Conservation (phyloP, 2,113 vertebrate genomes). For the Barnardius zonarius region DNA sequence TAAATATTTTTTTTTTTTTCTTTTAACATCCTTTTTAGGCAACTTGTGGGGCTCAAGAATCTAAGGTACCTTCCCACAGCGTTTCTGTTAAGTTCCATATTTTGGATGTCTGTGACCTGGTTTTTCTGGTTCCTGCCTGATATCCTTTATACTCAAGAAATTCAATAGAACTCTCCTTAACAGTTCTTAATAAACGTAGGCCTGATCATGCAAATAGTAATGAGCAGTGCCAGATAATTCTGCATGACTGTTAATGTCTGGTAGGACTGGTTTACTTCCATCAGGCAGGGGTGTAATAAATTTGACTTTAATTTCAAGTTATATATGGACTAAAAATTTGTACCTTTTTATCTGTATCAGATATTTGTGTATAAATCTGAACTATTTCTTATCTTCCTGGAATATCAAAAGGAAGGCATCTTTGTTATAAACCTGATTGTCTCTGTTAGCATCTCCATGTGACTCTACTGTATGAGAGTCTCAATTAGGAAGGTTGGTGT, state of each 20-base stretch:
- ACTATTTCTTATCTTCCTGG: not conserved
- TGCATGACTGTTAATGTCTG: not conserved
- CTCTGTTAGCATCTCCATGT: not conserved
- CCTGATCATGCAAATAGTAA: not conserved
- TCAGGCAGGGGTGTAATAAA: not conserved
- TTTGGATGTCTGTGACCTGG: slow-evolving; percentile 94
- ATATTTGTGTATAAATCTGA: not conserved
- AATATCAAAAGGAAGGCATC: not conserved
- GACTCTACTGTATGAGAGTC: not conserved
- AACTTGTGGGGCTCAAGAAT: slow-evolving; percentile 71
- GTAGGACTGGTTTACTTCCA: not conserved
- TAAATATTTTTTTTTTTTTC: too few relatives aligned
- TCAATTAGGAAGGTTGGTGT: not conserved
- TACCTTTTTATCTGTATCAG: not conserved
- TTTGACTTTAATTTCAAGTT: not conserved
- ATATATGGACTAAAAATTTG: not conserved
- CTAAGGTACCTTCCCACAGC: slow-evolving; percentile 79
- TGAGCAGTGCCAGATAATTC: not conserved
- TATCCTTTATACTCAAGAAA: slow-evolving; percentile 84
- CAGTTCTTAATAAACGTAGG: not conserved
- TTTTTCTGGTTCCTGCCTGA: slow-evolving; percentile 87
- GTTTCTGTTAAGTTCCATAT: slow-evolving; percentile 83
- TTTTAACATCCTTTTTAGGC: slow-evolving; percentile 72
- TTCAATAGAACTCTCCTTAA: not conserved
- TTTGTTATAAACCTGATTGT: not conserved